Evolutionary conservation across 2,797 vertebrate genomes (phyloP).

Genomic region (Premnoplex brunnescens): DNA sequence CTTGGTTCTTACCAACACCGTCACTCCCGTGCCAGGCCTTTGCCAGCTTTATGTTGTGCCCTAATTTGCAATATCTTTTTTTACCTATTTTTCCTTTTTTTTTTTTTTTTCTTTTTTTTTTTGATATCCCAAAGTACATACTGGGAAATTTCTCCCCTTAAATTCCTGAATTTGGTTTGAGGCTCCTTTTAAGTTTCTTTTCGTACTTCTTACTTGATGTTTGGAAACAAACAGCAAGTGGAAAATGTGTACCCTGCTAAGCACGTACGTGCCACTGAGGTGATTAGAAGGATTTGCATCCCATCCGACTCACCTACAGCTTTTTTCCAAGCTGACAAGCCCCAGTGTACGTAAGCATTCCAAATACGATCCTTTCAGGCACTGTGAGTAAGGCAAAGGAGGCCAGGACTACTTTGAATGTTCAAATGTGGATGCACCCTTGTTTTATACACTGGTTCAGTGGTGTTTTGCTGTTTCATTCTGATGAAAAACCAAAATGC

Average conservation of each 20-base stretch:
- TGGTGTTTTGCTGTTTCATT: not conserved
- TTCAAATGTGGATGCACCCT: not conserved
- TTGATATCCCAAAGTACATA: accelerated
- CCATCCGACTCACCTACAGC: not conserved
- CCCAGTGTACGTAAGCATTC: not conserved
- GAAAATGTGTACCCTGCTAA: not conserved
- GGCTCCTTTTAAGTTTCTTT: not conserved
- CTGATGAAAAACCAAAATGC: not conserved
- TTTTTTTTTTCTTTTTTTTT: not conserved
- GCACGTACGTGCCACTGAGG: not conserved
- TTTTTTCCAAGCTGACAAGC: not conserved
- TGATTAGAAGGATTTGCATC: not conserved
- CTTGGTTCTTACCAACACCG: accelerated
- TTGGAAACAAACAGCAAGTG: not conserved
- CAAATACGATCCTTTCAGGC: not conserved
- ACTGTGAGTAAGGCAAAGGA: not conserved
- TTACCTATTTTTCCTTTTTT: not conserved
- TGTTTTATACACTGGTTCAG: not conserved
- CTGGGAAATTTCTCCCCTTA: not conserved
- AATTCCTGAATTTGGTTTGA: not conserved
- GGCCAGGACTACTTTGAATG: not conserved
- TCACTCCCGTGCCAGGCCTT: accelerated
- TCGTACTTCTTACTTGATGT: not conserved
- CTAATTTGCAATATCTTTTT: accelerated
- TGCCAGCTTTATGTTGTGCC: too few species aligned